Evolutionary conservation across 2,797 vertebrate genomes (phyloP).

Genomic region (Saxicola maurus): DNA sequence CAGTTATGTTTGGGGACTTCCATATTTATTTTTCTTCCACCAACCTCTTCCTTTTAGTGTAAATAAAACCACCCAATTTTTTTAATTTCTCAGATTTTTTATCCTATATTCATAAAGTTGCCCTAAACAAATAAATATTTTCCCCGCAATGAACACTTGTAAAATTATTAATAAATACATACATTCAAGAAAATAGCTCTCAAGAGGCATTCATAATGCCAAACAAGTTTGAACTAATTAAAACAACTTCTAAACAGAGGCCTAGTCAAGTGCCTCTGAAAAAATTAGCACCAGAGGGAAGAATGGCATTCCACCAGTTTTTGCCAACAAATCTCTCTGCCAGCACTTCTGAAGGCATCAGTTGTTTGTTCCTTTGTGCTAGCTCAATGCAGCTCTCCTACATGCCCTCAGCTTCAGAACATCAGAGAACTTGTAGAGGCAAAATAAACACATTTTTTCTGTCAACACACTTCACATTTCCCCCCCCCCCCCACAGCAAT

Average conservation of each 20-base stretch:
- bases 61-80: not conserved
- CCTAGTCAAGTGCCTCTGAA: not conserved
- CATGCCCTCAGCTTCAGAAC: constrained; percentile 34
- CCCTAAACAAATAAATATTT: not conserved
- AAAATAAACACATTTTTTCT: constrained; percentile 58
- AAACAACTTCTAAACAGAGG: not conserved
- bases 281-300: not conserved
- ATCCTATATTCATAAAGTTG: not conserved
- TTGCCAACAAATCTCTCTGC: not conserved
- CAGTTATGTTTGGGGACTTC: not conserved
- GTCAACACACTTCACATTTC: not conserved
- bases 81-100: not conserved
- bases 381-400: not conserved
- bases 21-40: not conserved
- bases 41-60: not conserved
- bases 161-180: not conserved
- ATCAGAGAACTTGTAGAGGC: constrained; percentile 13
- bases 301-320: not conserved
- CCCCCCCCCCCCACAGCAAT: not conserved
- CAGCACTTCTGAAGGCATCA: constrained; percentile 28
- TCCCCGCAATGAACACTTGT: not conserved
- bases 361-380: constrained; percentile 6
- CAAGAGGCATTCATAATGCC: not conserved
- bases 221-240: constrained; percentile 12
- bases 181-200: not conserved